These are phyloP conservation scores for Plemyria rubiginata DNA, from an alignment of 2,888 invertebrate genomes.

Conservation along the genomic window DNA sequence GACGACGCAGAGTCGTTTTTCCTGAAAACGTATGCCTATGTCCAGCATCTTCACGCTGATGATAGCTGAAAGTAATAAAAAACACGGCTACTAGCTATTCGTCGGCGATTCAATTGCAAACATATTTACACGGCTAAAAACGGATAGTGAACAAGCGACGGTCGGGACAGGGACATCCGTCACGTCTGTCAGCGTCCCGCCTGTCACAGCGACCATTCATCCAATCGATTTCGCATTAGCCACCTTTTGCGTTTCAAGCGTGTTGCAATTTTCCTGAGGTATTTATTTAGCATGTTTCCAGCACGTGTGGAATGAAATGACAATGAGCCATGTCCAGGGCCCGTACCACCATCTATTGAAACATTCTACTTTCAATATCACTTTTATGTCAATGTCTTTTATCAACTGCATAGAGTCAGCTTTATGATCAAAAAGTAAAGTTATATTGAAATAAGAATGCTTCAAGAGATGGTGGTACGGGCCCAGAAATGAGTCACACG, in stretches of 20 bases:
- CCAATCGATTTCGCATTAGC: slow-evolving; percentile 74
- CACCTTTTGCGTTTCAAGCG: slow-evolving; percentile 57
- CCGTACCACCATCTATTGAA: too few species aligned
- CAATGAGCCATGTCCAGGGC: background rate
- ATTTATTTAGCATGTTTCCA: slow-evolving; percentile 15
- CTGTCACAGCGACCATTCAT: slow-evolving; percentile 40
- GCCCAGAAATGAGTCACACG: too few species aligned
- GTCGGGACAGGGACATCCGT: slow-evolving; percentile 39
- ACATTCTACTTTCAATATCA: too few species aligned
- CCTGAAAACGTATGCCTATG: too few species aligned
- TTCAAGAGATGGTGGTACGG: too few species aligned
- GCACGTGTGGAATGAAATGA: background rate
- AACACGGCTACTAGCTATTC: slow-evolving; percentile 10
- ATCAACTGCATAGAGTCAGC: too few species aligned
- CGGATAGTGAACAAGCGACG: slow-evolving; percentile 36
- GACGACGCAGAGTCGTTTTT: too few species aligned
- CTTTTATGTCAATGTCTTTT: too few species aligned
- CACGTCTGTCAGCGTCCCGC: slow-evolving; percentile 38
- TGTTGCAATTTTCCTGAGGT: slow-evolving; percentile 27
- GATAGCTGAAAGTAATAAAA: background rate
- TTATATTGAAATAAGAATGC: too few species aligned
- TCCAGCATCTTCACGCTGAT: background rate
- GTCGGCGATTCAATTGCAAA: slow-evolving; percentile 32
- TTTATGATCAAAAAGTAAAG: too few species aligned
- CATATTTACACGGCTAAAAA: slow-evolving; percentile 40